Conservation (phyloP, 2,888 invertebrate species). For the Ptychoptera contaminata region DNA sequence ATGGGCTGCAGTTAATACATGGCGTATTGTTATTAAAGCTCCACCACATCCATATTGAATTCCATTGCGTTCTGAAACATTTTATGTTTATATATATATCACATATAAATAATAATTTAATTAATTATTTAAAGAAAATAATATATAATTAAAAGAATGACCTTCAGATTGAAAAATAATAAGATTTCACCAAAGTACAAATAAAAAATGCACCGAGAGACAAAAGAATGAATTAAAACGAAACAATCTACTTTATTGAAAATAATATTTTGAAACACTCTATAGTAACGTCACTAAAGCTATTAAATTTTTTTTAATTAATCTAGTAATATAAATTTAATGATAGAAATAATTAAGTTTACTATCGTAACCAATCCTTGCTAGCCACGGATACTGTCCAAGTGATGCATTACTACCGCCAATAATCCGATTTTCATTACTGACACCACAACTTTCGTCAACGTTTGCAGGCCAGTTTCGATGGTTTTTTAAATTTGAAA, state of each 20-base stretch:
- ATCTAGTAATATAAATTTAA: background rate
- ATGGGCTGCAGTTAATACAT: conserved; percentile 30
- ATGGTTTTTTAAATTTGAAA: background rate
- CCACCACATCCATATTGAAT: conserved; percentile 19
- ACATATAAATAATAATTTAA: too few species aligned
- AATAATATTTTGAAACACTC: too few species aligned
- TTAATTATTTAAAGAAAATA: too few species aligned
- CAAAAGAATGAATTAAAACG: too few species aligned
- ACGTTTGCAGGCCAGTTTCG: conserved; percentile 6
- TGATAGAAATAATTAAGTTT: background rate
- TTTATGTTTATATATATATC: too few species aligned
- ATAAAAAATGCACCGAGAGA: too few species aligned
- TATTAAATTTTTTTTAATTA: conserved; percentile 4
- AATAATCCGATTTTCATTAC: conserved; percentile 41
- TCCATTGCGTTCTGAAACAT: conserved; percentile 15
- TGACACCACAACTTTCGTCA: conserved; percentile 34
- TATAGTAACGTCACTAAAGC: too few species aligned
- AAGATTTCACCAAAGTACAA: too few species aligned
- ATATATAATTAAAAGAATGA: too few species aligned
- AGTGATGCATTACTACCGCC: conserved; percentile 41
- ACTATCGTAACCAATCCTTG: conserved; percentile 9
- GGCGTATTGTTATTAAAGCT: conserved; percentile 19
- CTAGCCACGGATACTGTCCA: conserved; percentile 49
- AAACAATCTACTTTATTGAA: too few species aligned
- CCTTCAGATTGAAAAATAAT: too few species aligned